Conservation (phyloP, 2,113 vertebrate genomes). For the Dinomys branickii region DNA sequence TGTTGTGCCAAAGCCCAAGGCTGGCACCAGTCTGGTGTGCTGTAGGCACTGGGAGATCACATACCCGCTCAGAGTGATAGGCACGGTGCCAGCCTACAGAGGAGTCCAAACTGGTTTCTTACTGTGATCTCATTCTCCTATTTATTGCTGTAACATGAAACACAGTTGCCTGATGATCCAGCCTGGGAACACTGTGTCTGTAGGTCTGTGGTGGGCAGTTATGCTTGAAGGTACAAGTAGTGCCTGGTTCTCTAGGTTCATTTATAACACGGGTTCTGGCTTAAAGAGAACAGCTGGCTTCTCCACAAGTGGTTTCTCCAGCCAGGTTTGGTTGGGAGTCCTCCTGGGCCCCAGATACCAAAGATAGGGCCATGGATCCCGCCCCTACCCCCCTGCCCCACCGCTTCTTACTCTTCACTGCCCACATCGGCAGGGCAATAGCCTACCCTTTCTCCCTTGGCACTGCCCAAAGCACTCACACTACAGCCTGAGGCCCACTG, state of each 20-base stretch:
- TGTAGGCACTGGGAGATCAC: background rate
- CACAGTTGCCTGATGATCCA: background rate
- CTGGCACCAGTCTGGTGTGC: background rate
- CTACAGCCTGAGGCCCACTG: too few species aligned
- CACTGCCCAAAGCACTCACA: background rate
- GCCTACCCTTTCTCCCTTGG: background rate
- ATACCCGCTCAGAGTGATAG: background rate
- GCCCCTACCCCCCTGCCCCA: fast-evolving
- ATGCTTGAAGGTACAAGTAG: background rate
- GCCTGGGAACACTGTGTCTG: background rate
- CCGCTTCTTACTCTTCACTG: background rate
- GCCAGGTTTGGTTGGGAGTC: background rate
- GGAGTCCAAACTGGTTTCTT: background rate
- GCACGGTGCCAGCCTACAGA: background rate
- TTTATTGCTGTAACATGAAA: slow-evolving; percentile 29
- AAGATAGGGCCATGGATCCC: background rate
- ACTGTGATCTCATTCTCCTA: background rate
- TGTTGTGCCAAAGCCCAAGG: background rate
- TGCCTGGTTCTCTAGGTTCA: background rate
- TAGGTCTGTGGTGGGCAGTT: background rate
- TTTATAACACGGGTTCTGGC: background rate
- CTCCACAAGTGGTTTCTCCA: background rate
- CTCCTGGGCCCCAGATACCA: background rate
- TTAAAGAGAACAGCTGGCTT: background rate
- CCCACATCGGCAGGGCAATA: background rate